These are phyloP conservation scores for Hipposideros larvatus DNA, from an alignment of 2,797 vertebrate species.

Conservation along the genomic window DNA sequence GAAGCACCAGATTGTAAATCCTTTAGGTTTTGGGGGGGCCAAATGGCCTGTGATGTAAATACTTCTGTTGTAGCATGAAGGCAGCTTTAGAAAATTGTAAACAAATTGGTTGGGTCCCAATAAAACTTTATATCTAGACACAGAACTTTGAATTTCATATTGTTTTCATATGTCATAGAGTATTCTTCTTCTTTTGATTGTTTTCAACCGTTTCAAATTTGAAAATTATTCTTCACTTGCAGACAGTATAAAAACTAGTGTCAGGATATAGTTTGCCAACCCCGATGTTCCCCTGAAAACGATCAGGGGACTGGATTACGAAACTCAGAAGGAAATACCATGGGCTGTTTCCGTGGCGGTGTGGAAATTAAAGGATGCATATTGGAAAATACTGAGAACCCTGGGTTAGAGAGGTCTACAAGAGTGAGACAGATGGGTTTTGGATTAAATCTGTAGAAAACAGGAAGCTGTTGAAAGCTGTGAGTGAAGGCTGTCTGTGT, in stretches of 20 bases:
- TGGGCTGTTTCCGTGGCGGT: background rate
- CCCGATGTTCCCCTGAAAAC: background rate
- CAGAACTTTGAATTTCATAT: background rate
- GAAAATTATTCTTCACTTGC: background rate
- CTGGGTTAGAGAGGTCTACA: background rate
- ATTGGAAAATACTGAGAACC: constrained; percentile 6
- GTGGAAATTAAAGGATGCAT: background rate
- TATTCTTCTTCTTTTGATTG: background rate
- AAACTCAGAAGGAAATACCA: background rate
- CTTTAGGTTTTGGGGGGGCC: background rate
- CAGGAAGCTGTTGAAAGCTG: background rate
- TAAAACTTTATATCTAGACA: background rate
- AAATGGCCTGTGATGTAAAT: background rate
- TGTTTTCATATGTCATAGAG: background rate
- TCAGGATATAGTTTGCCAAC: background rate
- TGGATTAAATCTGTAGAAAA: background rate
- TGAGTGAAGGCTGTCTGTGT: background rate
- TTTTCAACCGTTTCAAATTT: background rate
- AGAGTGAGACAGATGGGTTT: background rate
- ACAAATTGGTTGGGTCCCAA: background rate
- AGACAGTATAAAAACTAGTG: background rate
- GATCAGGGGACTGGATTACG: background rate
- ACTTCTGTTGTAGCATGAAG: background rate
- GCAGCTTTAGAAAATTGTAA: too few species aligned
- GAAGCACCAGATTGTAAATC: too few species aligned